Conservation (phyloP, 2,113 vertebrate genomes). For the Tricholaema leucomelas region DNA sequence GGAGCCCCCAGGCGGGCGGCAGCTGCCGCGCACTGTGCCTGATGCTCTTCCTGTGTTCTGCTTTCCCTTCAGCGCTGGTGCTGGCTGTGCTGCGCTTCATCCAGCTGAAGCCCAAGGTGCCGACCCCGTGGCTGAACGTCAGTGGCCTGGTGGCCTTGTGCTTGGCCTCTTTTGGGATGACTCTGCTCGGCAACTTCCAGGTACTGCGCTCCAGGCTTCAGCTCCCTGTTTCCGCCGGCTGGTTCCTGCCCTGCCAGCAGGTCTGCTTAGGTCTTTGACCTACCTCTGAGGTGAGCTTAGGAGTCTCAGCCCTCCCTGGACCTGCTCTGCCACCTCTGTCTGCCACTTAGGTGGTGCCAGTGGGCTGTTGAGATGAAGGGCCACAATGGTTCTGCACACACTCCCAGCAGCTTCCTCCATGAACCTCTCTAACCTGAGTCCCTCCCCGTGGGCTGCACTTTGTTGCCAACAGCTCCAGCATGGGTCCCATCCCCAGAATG, state of each 20-base stretch:
- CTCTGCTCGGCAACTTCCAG: conserved; percentile 92
- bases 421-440: too few species aligned
- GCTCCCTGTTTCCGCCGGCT: rapidly evolving
- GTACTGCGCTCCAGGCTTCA: conserved; percentile 65
- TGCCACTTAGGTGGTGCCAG: rapidly evolving
- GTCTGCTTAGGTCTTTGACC: not conserved
- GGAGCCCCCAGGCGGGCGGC: not conserved
- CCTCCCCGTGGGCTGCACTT: not conserved
- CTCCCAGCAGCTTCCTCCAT: not conserved
- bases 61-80: conserved; percentile 77
- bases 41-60: not conserved
- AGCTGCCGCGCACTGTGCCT: not conserved
- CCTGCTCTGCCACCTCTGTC: not conserved
- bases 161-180: conserved; percentile 89
- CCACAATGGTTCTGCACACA: rapidly evolving
- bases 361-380: not conserved
- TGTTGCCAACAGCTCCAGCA: too few species aligned
- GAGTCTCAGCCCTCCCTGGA: not conserved
- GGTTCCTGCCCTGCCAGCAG: not conserved
- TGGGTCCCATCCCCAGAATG: too few species aligned
- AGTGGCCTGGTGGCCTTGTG: conserved; percentile 79
- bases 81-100: conserved; percentile 88
- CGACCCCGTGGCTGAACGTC: conserved; percentile 85
- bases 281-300: not conserved
- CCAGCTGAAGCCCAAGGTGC: conserved; percentile 84